Conservation (phyloP, 35 echinoderm and acorn worm species). For the Apostichopus japonicus region DNA sequence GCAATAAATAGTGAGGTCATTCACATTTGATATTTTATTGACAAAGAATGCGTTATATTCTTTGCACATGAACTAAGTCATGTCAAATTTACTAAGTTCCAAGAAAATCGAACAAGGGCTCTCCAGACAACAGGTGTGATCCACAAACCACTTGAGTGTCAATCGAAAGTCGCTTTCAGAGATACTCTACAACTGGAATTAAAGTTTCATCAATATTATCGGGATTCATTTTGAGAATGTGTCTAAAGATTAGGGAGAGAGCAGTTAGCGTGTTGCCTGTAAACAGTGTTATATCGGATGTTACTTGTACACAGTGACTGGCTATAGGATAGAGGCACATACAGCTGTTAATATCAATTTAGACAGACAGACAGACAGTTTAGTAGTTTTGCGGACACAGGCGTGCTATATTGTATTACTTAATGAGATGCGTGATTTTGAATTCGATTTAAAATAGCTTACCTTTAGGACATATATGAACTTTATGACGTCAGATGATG, state of each 20-base stretch:
- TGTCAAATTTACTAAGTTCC: neutral
- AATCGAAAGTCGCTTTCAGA: neutral
- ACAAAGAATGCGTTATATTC: neutral
- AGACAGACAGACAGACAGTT: too few species aligned
- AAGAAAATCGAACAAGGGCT: neutral
- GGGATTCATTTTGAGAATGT: neutral
- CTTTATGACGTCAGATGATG: too few species aligned
- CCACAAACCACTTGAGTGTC: neutral
- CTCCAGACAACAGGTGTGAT: constrained; percentile 5
- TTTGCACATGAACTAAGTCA: neutral
- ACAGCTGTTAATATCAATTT: too few species aligned
- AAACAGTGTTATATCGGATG: neutral
- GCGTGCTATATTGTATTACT: too few species aligned
- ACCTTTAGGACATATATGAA: too few species aligned
- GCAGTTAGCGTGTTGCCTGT: neutral
- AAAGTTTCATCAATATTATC: neutral
- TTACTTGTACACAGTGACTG: too few species aligned
- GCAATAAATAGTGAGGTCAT: neutral
- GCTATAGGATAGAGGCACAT: too few species aligned
- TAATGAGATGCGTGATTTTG: too few species aligned
- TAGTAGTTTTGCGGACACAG: too few species aligned
- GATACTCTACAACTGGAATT: neutral
- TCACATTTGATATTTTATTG: neutral
- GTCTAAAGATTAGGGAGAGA: neutral
- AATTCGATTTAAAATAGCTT: too few species aligned